phyloP scores from a whole-genome alignment of 2,797 vertebrate genomes.

The Coccyzus lansbergi region DNA sequence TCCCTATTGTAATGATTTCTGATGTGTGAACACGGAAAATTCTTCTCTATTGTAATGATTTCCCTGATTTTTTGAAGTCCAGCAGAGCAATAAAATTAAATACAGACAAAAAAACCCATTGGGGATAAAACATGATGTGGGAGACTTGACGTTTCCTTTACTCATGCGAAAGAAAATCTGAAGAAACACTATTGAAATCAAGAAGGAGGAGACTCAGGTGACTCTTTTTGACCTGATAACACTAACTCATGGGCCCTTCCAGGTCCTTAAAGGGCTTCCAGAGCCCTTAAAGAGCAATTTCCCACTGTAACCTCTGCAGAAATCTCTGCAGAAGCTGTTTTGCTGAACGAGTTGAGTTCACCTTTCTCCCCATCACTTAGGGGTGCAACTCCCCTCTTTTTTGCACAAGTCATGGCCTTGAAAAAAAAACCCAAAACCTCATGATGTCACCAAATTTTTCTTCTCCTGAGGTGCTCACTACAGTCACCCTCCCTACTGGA shows the following conservation, averaged over 20 bases:
- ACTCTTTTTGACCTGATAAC: background rate
- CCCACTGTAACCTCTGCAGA: rapidly evolving
- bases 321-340: background rate
- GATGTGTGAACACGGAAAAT: too few species aligned
- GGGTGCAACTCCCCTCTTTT: background rate
- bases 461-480: rapidly evolving
- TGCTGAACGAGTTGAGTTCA: background rate
- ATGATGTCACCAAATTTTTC: background rate
- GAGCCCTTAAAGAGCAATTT: background rate
- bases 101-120: rapidly evolving
- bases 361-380: background rate
- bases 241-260: background rate
- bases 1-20: background rate
- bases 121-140: background rate
- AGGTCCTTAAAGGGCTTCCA: background rate
- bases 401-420: background rate
- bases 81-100: rapidly evolving
- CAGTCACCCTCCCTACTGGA: background rate
- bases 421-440: background rate
- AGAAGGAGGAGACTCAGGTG: background rate
- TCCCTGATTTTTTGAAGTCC: background rate
- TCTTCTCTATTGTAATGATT: background rate
- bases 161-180: background rate
- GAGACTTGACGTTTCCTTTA: background rate
- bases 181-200: background rate